Percentiles rank a stretch among this genome's conserved stretches.
phyloP scores from a whole-genome alignment of 1,140 invertebrate genomes.

The Daktulosphaira vitifoliae region DNA sequence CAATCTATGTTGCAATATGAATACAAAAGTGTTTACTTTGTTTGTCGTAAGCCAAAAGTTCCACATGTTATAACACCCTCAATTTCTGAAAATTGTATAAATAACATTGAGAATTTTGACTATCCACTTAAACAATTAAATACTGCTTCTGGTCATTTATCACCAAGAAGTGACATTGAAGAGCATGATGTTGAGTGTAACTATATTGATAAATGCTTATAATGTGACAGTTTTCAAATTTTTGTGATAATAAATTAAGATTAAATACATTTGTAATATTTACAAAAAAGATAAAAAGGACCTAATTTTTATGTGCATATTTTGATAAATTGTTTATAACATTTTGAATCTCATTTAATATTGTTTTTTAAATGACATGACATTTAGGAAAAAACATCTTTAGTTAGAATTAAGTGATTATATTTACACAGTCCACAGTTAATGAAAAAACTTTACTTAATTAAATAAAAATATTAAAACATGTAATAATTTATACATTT shows the following conservation, averaged over 20 bases:
- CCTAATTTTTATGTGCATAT: conserved; percentile 2
- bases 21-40: conserved; percentile 84
- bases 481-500: no score
- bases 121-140: no score
- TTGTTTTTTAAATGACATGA: neutral
- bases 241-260: conserved; percentile 12
- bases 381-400: no score
- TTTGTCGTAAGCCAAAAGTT: conserved; percentile 61
- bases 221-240: conserved; percentile 17
- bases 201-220: conserved; percentile 15
- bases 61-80: neutral
- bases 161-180: neutral
- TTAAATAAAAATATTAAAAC: no score
- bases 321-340: conserved; percentile 5
- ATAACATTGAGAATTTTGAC: no score
- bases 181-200: neutral
- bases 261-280: neutral
- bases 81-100: neutral
- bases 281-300: neutral
- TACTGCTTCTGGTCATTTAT: no score
- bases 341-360: conserved; percentile 24
- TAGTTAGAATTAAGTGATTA: no score
- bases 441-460: no score
- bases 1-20: conserved; percentile 87
- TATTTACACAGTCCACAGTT: no score